Base-by-base conservation (phyloP, 2,113 vertebrate genomes). In the Neoarius graeffei region DNA sequence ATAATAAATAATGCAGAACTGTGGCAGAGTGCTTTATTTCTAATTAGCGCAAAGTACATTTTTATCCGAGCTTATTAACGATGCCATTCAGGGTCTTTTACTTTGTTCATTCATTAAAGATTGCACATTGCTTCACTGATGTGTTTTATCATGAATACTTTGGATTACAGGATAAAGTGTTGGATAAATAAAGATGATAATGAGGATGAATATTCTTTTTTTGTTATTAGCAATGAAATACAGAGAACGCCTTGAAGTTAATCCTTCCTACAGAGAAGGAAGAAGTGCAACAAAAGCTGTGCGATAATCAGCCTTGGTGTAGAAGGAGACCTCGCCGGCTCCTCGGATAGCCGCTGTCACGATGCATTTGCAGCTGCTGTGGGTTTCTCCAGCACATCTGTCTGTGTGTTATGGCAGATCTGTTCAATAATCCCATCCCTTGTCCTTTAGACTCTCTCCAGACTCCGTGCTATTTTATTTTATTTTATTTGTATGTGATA, bases 301-400 rank as follows among this genome's bases (percentile, higher is more conserved):
- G 71, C 23, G n/a, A 35, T 35, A 81, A 59, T 87, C 64, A 71
- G 77, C 66, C 52, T 15, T 2, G 23, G 20, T 17, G 52, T 59
- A 23, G 59, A 71, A 42, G 20, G 54, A 71, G 30, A 42, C n/a
- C 42, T 20, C 25, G 85, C 57, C 27, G 62, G 42, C 76, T 67
- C 60, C 23, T 27, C 27, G 20, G 83, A 71, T 74, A 35, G 74
- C 69, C 69, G 73, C 71, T 42, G 85, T 80, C 73, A 79, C 35
- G 30, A 50, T 48, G 73, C 2, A 35, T 64, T 64, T 79, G 73
- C n/a, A 52, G 60, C 48, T 86, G 25, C 42, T 13, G 23, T 57
- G 62, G 35, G 27, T 64, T 66, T 48, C 57, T 7, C 25, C 30
- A 25, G 7, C 64, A n/a, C 64, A n/a, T 66, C 64, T 13, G 35